Evolutionary conservation across 2,113 vertebrate genomes (phyloP).

Genomic region (Oryzias woworae): DNA sequence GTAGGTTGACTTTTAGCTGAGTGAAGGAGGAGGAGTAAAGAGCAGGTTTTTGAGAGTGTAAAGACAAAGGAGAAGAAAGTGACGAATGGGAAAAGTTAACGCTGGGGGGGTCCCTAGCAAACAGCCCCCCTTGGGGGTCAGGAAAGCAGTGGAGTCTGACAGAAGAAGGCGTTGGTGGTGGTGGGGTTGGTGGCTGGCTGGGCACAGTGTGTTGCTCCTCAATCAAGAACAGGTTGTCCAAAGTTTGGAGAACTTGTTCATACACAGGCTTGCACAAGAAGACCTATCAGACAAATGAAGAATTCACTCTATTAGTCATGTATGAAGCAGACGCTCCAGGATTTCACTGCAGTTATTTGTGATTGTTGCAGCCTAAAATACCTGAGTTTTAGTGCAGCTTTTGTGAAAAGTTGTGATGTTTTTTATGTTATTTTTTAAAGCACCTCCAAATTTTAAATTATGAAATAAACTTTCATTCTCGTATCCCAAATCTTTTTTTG

Average conservation of each 20-base stretch:
- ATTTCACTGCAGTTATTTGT: too few species aligned
- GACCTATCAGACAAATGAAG: slow-evolving; percentile 77
- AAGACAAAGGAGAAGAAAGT: slow-evolving; percentile 65
- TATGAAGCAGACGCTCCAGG: too few species aligned
- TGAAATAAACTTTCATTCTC: too few species aligned
- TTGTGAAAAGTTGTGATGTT: too few species aligned
- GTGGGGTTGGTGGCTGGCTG: slow-evolving; percentile 73
- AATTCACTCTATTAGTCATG: not conserved
- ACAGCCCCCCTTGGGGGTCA: slow-evolving; percentile 82
- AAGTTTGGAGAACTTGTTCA: slow-evolving; percentile 93
- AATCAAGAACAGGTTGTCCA: slow-evolving; percentile 91
- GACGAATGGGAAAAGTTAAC: slow-evolving; percentile 75
- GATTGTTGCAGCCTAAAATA: too few species aligned
- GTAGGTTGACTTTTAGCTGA: slow-evolving; percentile 88
- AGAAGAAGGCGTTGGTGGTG: slow-evolving; percentile 80
- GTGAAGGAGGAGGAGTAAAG: slow-evolving; percentile 79
- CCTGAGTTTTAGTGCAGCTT: too few species aligned
- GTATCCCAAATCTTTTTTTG: too few species aligned
- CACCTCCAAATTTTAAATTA: too few species aligned
- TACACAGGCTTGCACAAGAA: slow-evolving; percentile 94
- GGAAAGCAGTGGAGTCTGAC: slow-evolving; percentile 76
- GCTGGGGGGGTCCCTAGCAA: slow-evolving; percentile 83
- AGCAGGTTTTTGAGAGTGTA: slow-evolving; percentile 59
- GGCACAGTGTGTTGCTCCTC: slow-evolving; percentile 80
- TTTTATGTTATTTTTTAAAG: too few species aligned